Evolutionary conservation across 2,888 invertebrate genomes (phyloP).

Genomic region (Miltochrista miniata): DNA sequence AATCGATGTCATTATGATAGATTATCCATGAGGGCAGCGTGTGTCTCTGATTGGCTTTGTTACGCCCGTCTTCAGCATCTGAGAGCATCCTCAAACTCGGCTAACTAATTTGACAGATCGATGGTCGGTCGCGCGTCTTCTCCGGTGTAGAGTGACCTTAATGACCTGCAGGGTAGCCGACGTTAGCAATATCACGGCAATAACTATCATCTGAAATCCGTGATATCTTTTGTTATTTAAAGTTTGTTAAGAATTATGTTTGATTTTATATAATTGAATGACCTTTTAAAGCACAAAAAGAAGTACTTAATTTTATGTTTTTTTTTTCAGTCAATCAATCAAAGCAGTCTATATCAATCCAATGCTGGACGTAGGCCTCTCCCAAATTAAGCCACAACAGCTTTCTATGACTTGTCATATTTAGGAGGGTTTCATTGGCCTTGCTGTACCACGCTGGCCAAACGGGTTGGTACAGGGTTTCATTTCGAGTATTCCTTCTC

Average conservation of each 20-base stretch:
- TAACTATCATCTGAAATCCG: slow-evolving; percentile 5
- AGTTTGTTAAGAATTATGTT: neutral
- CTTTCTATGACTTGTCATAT: too few species aligned
- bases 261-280: neutral
- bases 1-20: slow-evolving; percentile 82
- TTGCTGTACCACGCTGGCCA: too few species aligned
- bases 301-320: too few species aligned
- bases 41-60: slow-evolving; percentile 79
- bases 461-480: too few species aligned
- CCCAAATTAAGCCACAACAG: too few species aligned
- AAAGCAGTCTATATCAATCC: too few species aligned
- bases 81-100: slow-evolving; percentile 61
- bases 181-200: neutral
- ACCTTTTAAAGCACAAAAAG: too few species aligned
- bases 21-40: slow-evolving; percentile 73
- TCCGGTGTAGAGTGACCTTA: slow-evolving; percentile 62
- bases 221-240: neutral
- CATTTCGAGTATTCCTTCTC: too few species aligned
- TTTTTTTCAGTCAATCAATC: too few species aligned
- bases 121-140: slow-evolving; percentile 54
- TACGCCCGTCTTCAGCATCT: slow-evolving; percentile 72
- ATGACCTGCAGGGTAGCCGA: slow-evolving; percentile 39
- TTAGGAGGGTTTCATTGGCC: too few species aligned
- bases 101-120: slow-evolving; percentile 81
- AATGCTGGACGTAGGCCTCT: too few species aligned